Conservation (phyloP, 2,888 invertebrate genomes). For the Limnephilus marmoratus region DNA sequence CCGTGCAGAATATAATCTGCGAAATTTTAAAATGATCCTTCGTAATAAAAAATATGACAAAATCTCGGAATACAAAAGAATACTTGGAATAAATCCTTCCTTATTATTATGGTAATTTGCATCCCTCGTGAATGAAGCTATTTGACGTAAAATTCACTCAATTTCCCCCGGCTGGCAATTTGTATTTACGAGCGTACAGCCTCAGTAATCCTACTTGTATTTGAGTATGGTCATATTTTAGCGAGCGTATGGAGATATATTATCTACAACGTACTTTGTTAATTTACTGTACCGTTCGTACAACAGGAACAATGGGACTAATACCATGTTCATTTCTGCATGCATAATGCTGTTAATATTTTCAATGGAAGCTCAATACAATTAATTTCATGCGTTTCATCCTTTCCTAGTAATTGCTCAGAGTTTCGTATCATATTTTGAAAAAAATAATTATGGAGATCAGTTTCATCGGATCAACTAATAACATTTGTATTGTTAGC, state of each 20-base stretch:
- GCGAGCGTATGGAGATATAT: background rate
- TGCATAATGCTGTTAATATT: background rate
- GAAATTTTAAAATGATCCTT: background rate
- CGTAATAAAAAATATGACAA: background rate
- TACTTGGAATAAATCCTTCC: background rate
- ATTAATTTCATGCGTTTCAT: background rate
- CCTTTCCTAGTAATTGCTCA: background rate
- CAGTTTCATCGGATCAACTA: too few relatives aligned
- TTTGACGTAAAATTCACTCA: conserved; percentile 20
- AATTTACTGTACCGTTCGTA: background rate
- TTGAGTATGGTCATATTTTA: background rate
- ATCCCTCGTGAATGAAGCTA: background rate
- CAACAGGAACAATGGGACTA: background rate
- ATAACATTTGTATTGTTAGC: too few relatives aligned
- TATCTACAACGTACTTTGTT: background rate
- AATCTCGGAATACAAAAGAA: background rate
- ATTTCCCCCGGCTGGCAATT: background rate
- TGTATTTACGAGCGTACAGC: conserved; percentile 14
- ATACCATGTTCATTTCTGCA: background rate
- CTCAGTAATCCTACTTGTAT: background rate
- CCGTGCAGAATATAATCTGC: background rate
- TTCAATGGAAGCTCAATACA: background rate
- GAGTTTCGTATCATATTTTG: background rate
- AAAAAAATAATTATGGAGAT: too few relatives aligned
- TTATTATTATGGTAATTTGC: background rate